Evolutionary conservation across 2,797 vertebrate species (phyloP).

Genomic region (Crypturellus tataupa): DNA sequence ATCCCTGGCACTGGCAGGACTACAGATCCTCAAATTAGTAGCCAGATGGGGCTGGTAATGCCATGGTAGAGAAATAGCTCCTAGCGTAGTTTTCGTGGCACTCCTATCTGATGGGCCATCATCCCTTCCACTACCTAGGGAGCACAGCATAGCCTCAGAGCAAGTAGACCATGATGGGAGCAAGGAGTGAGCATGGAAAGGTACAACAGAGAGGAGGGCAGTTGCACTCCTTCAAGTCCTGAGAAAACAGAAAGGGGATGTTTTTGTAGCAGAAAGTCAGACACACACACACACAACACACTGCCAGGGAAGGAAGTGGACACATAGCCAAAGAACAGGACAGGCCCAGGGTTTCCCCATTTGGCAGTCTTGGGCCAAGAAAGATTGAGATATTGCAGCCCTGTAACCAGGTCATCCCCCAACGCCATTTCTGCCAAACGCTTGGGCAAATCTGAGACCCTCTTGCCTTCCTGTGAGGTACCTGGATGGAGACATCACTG

Average conservation of each 20-base stretch:
- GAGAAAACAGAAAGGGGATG: too few relatives aligned
- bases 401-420: rapidly evolving
- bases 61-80: background rate
- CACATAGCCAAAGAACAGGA: background rate
- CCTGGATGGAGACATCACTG: constrained; percentile 99
- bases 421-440: rapidly evolving
- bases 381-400: background rate
- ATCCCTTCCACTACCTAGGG: background rate
- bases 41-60: background rate
- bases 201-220: background rate
- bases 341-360: background rate
- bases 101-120: background rate
- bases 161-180: too few relatives aligned
- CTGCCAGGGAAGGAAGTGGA: background rate
- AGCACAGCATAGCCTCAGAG: too few relatives aligned
- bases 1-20: rapidly evolving
- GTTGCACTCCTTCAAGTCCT: background rate
- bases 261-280: background rate
- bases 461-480: constrained; percentile 55
- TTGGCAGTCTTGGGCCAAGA: background rate
- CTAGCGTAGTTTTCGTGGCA: too few relatives aligned
- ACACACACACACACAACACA: background rate
- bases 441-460: background rate
- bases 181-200: background rate
- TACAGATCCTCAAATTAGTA: background rate